These are phyloP conservation scores for Augiades crinisus DNA, from an alignment of 2,888 invertebrate species.

Conservation along the genomic window DNA sequence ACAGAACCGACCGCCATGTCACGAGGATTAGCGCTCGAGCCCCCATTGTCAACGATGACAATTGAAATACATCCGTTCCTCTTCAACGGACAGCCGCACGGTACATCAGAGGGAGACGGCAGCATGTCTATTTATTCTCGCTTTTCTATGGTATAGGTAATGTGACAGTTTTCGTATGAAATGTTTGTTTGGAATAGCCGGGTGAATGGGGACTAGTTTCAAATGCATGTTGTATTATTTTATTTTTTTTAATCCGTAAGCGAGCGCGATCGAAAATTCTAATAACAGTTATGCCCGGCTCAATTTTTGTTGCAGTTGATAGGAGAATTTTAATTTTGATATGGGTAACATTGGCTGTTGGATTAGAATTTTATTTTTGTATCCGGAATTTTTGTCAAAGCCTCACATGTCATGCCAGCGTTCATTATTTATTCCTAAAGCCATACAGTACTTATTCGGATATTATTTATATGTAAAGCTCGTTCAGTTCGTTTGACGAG, in stretches of 20 bases:
- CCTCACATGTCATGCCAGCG: neutral
- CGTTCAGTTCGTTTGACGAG: too few species aligned
- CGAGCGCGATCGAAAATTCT: slow-evolving; percentile 45
- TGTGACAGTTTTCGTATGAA: slow-evolving; percentile 78
- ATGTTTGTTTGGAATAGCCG: slow-evolving; percentile 69
- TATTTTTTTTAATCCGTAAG: slow-evolving; percentile 66
- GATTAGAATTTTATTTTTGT: slow-evolving; percentile 12
- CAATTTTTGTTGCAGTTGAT: slow-evolving; percentile 28
- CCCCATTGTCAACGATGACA: slow-evolving; percentile 71
- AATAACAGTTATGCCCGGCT: slow-evolving; percentile 42
- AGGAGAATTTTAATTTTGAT: slow-evolving; percentile 31
- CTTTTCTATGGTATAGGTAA: slow-evolving; percentile 69
- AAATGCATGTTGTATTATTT: slow-evolving; percentile 65
- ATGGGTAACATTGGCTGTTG: slow-evolving; percentile 18
- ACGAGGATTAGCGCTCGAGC: slow-evolving; percentile 67
- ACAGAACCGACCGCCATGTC: slow-evolving; percentile 67
- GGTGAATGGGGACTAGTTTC: slow-evolving; percentile 61
- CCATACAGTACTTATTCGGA: too few species aligned
- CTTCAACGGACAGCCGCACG: slow-evolving; percentile 42
- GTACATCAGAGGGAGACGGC: slow-evolving; percentile 50
- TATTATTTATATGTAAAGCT: too few species aligned
- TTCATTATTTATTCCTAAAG: too few species aligned
- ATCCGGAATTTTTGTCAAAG: neutral
- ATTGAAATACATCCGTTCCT: slow-evolving; percentile 67
- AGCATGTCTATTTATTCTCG: slow-evolving; percentile 68